Percentiles rank a stretch among this genome's conserved stretches.
Conservation (phyloP, 2,888 invertebrate species). For the Fragum sueziense region DNA sequence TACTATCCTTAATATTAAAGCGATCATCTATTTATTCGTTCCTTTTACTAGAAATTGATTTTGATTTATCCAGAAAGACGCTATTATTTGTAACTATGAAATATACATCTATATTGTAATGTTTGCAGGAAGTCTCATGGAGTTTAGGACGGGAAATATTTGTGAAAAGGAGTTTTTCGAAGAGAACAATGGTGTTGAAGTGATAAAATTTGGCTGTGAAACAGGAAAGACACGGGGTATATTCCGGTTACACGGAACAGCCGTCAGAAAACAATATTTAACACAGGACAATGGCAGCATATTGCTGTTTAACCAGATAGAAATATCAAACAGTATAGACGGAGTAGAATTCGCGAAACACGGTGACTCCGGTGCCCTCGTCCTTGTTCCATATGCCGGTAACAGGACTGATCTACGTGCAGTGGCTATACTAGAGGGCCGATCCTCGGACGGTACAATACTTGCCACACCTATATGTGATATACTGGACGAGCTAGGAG, state of each 20-base stretch:
- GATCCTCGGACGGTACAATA: not conserved
- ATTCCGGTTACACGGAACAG: not conserved
- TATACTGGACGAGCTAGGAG: not conserved
- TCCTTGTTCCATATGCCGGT: not conserved
- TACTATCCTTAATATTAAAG: too few species aligned
- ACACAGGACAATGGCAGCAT: not conserved
- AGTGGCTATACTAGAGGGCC: not conserved
- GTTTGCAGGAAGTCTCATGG: not conserved
- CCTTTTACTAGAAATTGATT: too few species aligned
- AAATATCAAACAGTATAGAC: not conserved
- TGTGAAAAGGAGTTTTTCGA: not conserved
- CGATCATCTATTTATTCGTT: too few species aligned
- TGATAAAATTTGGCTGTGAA: slow-evolving; percentile 7
- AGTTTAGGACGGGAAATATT: not conserved
- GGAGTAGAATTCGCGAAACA: not conserved
- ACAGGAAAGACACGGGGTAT: slow-evolving; percentile 1
- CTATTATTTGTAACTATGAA: too few species aligned
- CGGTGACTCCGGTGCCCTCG: slow-evolving; percentile 11
- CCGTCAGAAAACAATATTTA: not conserved
- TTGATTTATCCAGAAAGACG: too few species aligned
- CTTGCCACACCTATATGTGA: slow-evolving; percentile 9
- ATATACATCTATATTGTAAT: too few species aligned
- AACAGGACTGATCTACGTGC: slow-evolving; percentile 2
- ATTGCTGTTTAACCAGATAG: not conserved
- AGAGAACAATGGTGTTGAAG: not conserved